Percentiles rank a stretch among this genome's conserved stretches.
These are phyloP conservation scores for Agonopterix heracliana DNA, from an alignment of 2,888 invertebrate species.

Conservation along the genomic window DNA sequence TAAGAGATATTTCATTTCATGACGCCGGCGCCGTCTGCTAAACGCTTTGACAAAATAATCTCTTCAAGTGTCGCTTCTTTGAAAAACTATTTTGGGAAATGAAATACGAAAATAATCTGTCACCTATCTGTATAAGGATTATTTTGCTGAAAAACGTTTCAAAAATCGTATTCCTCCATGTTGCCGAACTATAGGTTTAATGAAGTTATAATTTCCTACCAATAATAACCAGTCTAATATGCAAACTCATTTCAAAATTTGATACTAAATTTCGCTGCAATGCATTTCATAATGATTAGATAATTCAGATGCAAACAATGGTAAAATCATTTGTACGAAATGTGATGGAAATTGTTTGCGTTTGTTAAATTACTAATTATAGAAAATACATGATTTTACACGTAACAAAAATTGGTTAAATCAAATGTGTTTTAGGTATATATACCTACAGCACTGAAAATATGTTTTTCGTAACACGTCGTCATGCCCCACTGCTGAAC, in stretches of 20 bases:
- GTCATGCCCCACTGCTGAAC: no score
- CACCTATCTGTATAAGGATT: not conserved
- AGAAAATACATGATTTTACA: no score
- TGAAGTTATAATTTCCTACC: no score
- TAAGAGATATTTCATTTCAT: constrained; percentile 60
- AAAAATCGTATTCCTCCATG: no score
- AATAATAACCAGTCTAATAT: constrained; percentile 20
- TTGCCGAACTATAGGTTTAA: no score
- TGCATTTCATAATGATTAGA: constrained; percentile 21
- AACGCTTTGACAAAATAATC: constrained; percentile 56
- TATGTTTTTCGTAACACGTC: no score
- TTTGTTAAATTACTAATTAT: no score
- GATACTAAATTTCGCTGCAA: constrained; percentile 20
- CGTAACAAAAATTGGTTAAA: no score
- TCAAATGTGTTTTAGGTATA: no score
- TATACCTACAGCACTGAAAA: no score
- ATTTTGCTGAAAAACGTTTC: no score
- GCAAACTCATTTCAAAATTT: constrained; percentile 25
- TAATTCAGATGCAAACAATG: not conserved
- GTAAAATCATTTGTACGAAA: not conserved
- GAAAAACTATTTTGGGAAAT: constrained; percentile 41
- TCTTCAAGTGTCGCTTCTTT: constrained; percentile 39
- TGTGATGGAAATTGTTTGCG: no score
- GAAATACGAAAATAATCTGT: not conserved
- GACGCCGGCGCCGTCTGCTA: constrained; percentile 60